Evolutionary conservation across 2,888 invertebrate species (phyloP).

Genomic region (Tinea trinotella): DNA sequence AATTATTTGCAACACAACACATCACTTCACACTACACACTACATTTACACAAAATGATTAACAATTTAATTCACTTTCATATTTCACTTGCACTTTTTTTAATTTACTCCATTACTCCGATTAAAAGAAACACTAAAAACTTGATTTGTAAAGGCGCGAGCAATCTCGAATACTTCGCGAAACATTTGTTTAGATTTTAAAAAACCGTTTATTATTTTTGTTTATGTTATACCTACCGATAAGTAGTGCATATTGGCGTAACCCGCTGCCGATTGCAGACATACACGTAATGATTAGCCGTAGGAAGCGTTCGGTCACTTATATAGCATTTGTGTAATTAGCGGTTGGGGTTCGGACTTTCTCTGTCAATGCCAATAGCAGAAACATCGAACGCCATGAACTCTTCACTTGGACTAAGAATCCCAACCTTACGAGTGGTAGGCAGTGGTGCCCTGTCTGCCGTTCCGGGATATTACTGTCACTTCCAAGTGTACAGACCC

Average conservation of each 20-base stretch:
- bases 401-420: too few relatives aligned
- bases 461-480: too few relatives aligned
- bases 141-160: background rate
- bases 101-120: too few relatives aligned
- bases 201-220: background rate
- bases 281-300: slow-evolving; percentile 47
- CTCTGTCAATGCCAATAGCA: slow-evolving; percentile 41
- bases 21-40: too few relatives aligned
- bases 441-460: too few relatives aligned
- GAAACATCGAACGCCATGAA: background rate
- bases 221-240: slow-evolving; percentile 55
- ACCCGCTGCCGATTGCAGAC: slow-evolving; percentile 47
- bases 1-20: too few relatives aligned
- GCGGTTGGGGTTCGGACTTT: slow-evolving; percentile 50
- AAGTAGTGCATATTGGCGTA: slow-evolving; percentile 60
- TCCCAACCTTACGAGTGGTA: too few relatives aligned
- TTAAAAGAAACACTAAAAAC: too few relatives aligned
- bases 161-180: background rate
- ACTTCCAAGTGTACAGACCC: too few relatives aligned
- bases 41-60: too few relatives aligned
- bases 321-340: slow-evolving; percentile 59
- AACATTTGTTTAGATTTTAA: background rate
- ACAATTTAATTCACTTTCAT: too few relatives aligned
- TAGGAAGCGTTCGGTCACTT: slow-evolving; percentile 53
- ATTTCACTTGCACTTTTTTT: too few relatives aligned